Evolutionary conservation across 2,888 invertebrate species (phyloP).

Genomic region (Leucoma salicis): DNA sequence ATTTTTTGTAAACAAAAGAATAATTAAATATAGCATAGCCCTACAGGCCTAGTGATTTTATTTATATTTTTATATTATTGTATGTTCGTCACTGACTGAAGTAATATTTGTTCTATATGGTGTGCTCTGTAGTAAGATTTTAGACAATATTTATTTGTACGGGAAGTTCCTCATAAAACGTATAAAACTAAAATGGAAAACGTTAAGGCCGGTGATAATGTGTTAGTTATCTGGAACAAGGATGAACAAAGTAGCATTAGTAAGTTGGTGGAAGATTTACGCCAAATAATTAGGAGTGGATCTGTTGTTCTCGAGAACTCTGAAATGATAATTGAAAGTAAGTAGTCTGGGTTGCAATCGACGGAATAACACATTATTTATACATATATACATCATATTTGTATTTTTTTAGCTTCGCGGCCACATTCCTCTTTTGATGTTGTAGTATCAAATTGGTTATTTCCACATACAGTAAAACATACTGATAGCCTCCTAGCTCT

Average conservation of each 20-base stretch:
- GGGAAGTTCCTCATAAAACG: not conserved
- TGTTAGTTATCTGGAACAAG: conserved; percentile 83
- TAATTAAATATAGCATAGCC: too few relatives aligned
- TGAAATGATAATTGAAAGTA: conserved; percentile 82
- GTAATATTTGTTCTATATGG: too few relatives aligned
- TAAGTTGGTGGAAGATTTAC: conserved; percentile 75
- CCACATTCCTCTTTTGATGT: conserved; percentile 83
- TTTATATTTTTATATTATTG: too few relatives aligned
- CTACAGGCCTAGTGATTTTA: too few relatives aligned
- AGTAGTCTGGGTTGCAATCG: conserved; percentile 32
- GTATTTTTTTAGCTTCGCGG: conserved; percentile 76
- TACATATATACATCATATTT: too few relatives aligned
- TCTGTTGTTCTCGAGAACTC: conserved; percentile 83
- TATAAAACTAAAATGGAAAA: conserved; percentile 45
- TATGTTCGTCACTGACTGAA: too few relatives aligned
- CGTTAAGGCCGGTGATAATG: conserved; percentile 63
- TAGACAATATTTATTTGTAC: conserved; percentile 3
- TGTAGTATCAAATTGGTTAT: conserved; percentile 78
- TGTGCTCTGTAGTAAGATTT: not conserved
- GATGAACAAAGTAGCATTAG: conserved; percentile 72
- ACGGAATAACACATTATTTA: not conserved
- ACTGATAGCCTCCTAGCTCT: conserved; percentile 76
- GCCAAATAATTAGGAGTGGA: conserved; percentile 67
- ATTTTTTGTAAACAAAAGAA: too few relatives aligned
- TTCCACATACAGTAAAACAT: conserved; percentile 64